A percentile compares a stretch with the other conserved stretches of the same genome.
Conservation (phyloP, 30 jellyfish, hydroid and myxozoan species). For the Sanderia malayensis region DNA sequence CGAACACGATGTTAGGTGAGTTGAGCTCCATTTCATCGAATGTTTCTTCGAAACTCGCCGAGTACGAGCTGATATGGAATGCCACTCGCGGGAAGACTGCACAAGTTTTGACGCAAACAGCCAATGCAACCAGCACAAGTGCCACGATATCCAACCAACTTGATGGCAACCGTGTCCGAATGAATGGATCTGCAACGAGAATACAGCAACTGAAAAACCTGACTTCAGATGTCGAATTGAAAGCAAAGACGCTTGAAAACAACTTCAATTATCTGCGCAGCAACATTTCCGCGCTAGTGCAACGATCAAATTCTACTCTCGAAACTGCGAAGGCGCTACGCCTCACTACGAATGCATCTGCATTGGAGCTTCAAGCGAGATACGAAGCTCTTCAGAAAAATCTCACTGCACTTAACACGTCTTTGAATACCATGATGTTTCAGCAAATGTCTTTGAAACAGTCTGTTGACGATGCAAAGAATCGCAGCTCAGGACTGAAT, state of each 20-base stretch:
- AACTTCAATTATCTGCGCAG: constrained; percentile 11
- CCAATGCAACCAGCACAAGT: constrained; percentile 14
- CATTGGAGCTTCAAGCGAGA: constrained; percentile 10
- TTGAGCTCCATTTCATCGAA: neutral
- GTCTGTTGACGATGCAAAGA: neutral
- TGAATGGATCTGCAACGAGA: constrained; percentile 20
- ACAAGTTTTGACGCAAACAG: constrained; percentile 6
- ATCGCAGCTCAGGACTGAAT: neutral
- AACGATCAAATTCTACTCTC: neutral
- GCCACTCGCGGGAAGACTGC: constrained; percentile 1
- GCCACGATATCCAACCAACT: neutral
- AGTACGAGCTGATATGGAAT: neutral
- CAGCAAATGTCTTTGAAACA: neutral
- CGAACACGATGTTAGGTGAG: neutral
- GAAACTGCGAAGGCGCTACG: constrained; percentile 16
- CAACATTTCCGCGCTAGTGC: constrained; percentile 25
- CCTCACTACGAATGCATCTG: constrained; percentile 4
- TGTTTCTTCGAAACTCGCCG: constrained; percentile 20
- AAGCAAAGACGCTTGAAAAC: constrained; percentile 4
- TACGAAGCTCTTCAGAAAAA: constrained; percentile 1
- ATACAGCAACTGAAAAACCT: constrained; percentile 36
- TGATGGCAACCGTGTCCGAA: neutral
- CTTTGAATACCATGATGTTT: neutral
- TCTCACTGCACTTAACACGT: constrained; percentile 25
- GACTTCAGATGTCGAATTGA: constrained; percentile 4